phyloP scores from a whole-genome alignment of 2,888 invertebrate species.

The Drosophila putrida region DNA sequence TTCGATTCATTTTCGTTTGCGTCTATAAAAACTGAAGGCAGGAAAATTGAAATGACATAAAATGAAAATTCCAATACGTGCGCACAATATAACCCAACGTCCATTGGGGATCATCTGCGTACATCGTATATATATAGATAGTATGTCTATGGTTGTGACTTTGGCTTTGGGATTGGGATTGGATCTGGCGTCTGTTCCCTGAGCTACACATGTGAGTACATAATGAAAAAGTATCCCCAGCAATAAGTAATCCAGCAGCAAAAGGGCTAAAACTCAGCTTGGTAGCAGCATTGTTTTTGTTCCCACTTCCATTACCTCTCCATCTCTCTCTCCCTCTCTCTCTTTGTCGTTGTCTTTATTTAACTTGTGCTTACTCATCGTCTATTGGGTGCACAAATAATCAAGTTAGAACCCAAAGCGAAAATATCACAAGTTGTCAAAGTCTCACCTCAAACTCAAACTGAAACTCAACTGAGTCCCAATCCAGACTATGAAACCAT shows the following conservation, averaged over 20 bases:
- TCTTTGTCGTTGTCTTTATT: slow-evolving; percentile 17
- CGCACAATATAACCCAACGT: slow-evolving; percentile 66
- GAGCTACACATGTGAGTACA: slow-evolving; percentile 28
- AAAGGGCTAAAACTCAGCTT: slow-evolving; percentile 44
- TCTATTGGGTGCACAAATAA: slow-evolving; percentile 53
- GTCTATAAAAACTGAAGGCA: slow-evolving; percentile 69
- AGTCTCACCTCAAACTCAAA: slow-evolving; percentile 21
- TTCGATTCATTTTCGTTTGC: slow-evolving; percentile 70
- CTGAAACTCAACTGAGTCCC: slow-evolving; percentile 4
- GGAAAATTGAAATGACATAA: slow-evolving; percentile 80
- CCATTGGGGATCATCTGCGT: slow-evolving; percentile 57
- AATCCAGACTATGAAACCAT: slow-evolving; percentile 55
- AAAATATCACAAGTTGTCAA: slow-evolving; percentile 60
- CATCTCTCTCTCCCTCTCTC: not conserved
- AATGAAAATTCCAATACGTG: slow-evolving; percentile 80
- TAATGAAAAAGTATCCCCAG: slow-evolving; percentile 47
- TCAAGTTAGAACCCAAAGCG: slow-evolving; percentile 50
- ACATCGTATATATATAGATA: not conserved
- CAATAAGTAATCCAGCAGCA: slow-evolving; percentile 66
- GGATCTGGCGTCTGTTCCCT: slow-evolving; percentile 11
- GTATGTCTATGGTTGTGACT: not conserved
- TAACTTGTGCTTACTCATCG: slow-evolving; percentile 45
- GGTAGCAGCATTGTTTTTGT: slow-evolving; percentile 25
- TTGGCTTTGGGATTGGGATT: slow-evolving; percentile 3
- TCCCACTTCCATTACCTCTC: not conserved